Evolutionary conservation across 2,113 vertebrate species (phyloP).

Genomic region (Montifringilla adamsi): DNA sequence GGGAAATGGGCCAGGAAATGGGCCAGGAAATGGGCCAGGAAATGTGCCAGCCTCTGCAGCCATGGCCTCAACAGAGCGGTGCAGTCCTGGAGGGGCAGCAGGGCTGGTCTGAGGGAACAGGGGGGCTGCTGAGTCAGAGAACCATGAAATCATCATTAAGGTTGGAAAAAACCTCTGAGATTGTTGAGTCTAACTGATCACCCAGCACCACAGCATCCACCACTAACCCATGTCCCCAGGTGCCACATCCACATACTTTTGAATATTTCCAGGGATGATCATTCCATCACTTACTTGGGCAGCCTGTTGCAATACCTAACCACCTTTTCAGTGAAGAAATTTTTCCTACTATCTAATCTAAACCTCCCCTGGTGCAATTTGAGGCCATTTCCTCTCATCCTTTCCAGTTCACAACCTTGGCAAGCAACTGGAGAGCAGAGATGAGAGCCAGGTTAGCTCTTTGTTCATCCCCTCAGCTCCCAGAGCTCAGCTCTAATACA

Average conservation of each 20-base stretch:
- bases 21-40: not conserved
- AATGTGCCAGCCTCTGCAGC: not conserved
- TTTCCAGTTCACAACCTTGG: not conserved
- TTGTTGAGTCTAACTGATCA: not conserved
- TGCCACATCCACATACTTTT: not conserved
- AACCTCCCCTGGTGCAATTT: not conserved
- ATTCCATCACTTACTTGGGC: not conserved
- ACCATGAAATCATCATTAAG: not conserved
- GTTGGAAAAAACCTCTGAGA: not conserved
- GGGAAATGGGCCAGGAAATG: accelerated
- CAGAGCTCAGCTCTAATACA: accelerated
- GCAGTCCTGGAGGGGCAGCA: not conserved
- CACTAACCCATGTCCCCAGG: not conserved
- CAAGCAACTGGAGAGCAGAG: not conserved
- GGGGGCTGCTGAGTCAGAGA: not conserved
- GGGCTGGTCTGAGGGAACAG: not conserved
- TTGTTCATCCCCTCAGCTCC: not conserved
- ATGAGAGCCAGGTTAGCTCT: not conserved
- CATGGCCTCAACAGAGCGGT: accelerated
- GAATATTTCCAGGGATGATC: not conserved
- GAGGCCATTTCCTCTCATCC: not conserved
- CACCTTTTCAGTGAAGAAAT: not conserved
- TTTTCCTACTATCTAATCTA: not conserved
- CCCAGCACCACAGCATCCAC: not conserved
- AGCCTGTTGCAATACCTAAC: not conserved